These are phyloP conservation scores for Drosophila peninsularis DNA, from an alignment of 2,888 invertebrate genomes.

Conservation along the genomic window DNA sequence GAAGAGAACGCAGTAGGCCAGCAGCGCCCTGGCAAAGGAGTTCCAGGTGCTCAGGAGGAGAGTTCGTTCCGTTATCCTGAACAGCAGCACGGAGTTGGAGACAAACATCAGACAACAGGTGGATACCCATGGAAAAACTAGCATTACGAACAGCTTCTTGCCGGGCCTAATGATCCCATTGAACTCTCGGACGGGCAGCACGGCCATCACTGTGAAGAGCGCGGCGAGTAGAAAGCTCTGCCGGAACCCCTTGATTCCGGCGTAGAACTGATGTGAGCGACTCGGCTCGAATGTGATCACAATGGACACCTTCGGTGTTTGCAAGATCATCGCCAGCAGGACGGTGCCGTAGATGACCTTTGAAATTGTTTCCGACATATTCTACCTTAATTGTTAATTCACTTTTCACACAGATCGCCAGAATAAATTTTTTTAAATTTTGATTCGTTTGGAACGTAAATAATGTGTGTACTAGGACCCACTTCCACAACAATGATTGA, in stretches of 20 bases:
- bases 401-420: background rate
- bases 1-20: background rate
- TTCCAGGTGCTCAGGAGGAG: background rate
- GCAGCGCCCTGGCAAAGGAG: background rate
- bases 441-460: background rate
- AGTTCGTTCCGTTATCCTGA: background rate
- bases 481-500: background rate
- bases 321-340: conserved; percentile 3
- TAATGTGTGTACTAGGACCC: background rate
- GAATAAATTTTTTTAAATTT: background rate
- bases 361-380: conserved; percentile 4
- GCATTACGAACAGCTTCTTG: conserved; percentile 1
- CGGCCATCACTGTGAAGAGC: conserved; percentile 1
- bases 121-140: conserved; percentile 6
- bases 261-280: conserved; percentile 6
- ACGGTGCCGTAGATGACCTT: conserved; percentile 9
- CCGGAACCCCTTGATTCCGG: background rate
- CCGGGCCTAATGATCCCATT: background rate
- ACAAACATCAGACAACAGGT: conserved; percentile 17
- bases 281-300: conserved; percentile 2
- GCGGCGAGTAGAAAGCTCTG: background rate
- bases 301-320: conserved; percentile 1
- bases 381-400: background rate
- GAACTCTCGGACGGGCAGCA: background rate
- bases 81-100: background rate